Base-by-base conservation (phyloP, 2,113 vertebrate species). In the Bubo scandiacus region DNA sequence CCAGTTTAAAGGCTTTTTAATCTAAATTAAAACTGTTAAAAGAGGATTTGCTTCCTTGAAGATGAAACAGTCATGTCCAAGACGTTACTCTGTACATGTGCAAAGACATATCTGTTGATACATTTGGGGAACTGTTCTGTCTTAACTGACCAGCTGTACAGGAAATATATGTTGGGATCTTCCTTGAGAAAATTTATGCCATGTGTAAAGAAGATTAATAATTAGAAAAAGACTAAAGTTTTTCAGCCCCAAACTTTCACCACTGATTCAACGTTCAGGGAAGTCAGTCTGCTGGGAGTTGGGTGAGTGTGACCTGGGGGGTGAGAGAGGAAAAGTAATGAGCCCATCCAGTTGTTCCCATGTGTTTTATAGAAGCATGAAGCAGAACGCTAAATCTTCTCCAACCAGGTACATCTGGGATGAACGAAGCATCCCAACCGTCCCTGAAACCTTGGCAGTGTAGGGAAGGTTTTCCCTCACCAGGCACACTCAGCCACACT, bases 101-200 rank as follows among this genome's bases (percentile, higher is more conserved):
- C 80, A 89, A 86, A 82, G 70, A 89, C 82, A 81, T 86, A 91
- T 94, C 86, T 97, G 89, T 77, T 88, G 58, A 72, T 87, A 65
- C 9, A 72, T 91, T 85, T 59, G 49, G 25, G 73, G n/a, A 96
- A 18, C 71, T 63, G 43, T 52, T 72, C 75, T 49, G 74, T 58
- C 59, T 93, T 92, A 94, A 75, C 49, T 77, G 62, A 62, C 70
- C 87, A 91, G 81, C 84, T 95, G 94, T 86, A 26, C 84, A 96
- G 95, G 92, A 97, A 95, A 91, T 88, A 90, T 7, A 59, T 12
- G 25, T 47, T 23, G 54, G 20, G 68, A 68, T 95, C 79, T 84
- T 91, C 45, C 45, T 57, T 5, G 1, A 86, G 81, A 88, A 94
- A 91, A 90, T 74, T 34, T 71, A n/a, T 94, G 74, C 58, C 67